Base-by-base conservation (phyloP, 2,888 invertebrate species). In the Eupelmus urozonus region DNA sequence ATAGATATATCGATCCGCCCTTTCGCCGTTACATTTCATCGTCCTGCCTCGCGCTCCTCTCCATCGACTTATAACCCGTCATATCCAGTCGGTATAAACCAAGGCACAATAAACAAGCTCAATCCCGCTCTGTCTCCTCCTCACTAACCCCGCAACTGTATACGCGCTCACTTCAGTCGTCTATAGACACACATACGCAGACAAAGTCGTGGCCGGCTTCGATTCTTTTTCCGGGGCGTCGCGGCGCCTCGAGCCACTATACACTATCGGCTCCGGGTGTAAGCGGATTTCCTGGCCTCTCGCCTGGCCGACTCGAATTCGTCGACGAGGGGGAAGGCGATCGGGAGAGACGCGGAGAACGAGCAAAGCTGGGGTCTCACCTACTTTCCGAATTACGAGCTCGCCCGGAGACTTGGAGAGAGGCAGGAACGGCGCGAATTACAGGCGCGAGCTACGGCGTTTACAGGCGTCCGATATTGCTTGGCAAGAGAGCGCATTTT, bases 261-360 rank as follows among this genome's bases (percentile, higher is more conserved):
- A 45, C 49, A 45, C 59, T 23, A 76, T 80, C 66, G 13, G 16
- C 7, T 49, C 11, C n/a, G 16, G 76, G 63, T 76, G 77, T 81
- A 82, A 82, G 81, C 78, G 80, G 81, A 82, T 82, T 82, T 81
- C 77, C 78, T 65, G 69, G 67, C 69, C 40, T 25, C 45, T 23
- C 20, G 45, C 45, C 18, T 55, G 34, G 9, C 3, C 5, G 34
- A 34, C 34, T 34, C 3, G 34, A 34, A 34, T 34, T 34, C 34
- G 34, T 34, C 3, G 34, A 34, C 9, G 9, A 34, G 49, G 16
- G 16, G 34, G 29, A n/a, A 49, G 40, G 20, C 25, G 18, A 42
- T 7, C 1, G 9, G 42, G 11, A 18, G 45, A 40, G 45, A 49
- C 18, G 2, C 18, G 11, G 7, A 16, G 45, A 45, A 16, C 13